Base-by-base conservation (phyloP, 2,113 vertebrate genomes). In the Oncorhynchus mykiss region DNA sequence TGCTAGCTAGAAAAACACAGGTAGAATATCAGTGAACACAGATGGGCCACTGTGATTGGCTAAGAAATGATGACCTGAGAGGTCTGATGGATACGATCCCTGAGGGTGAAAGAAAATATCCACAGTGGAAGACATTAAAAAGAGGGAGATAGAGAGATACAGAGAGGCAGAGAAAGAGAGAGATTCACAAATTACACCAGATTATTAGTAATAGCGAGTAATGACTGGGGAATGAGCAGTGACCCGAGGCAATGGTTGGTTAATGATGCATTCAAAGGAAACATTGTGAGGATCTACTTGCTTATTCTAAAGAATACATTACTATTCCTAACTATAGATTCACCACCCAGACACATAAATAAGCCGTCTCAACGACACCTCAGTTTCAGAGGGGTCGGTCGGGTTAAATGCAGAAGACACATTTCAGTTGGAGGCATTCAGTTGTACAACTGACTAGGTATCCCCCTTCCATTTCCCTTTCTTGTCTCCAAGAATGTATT, bases 51-150 rank as follows among this genome's bases (percentile, higher is more conserved):
- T 74, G 80, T 2, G 51, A 67, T 77, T 70, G 72, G 84, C 59
- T 29, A 24, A 48, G 24, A 78, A 89, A 88, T 87, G 78, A 84
- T 82, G 71, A 65, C 71, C 67, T 70, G 79, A 69, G 83, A 77
- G 67, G 83, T 79, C 83, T 86, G 89, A 90, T 90, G 84, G 88
- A 82, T n/a, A 74, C 74, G 85, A 88, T 81, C 86, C 85, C 87
- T 84, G 49, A 9, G 81, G 83, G 75, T 79, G 88, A 82, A 81
- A 87, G 81, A 75, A 81, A 87, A 91, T 90, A 87, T 82, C 80
- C 75, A 62, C 77, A 48, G 39, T 77, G 54, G 70, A 71, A 79
- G 78, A 84, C 73, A 86, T 34, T 7, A 68, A 68, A 45, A 45
- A 45, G 39, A 45, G 39, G 9, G 39, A 45, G 9, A 11, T 0